Conservation (phyloP, 1,140 invertebrate genomes). For the Zophobas atratus region DNA sequence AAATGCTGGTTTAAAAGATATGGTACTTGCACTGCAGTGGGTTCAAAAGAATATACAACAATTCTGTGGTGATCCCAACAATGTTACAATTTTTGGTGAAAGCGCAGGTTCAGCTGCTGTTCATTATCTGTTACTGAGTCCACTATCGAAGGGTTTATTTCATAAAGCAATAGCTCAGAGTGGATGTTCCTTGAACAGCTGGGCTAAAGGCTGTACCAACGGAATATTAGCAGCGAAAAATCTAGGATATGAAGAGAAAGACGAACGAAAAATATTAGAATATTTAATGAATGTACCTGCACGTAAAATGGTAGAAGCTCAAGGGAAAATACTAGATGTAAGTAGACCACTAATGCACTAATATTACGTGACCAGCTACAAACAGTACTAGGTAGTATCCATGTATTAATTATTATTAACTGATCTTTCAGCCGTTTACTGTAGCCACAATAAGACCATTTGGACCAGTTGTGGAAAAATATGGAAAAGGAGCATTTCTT, state of each 20-base stretch:
- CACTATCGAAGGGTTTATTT: conserved; percentile 66
- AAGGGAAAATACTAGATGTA: conserved; percentile 65
- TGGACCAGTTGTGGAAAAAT: conserved; percentile 70
- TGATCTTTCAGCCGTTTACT: conserved; percentile 59
- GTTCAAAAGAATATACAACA: conserved; percentile 69
- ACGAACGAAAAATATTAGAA: conserved; percentile 56
- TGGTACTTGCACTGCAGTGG: conserved; percentile 72
- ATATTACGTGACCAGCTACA: neutral
- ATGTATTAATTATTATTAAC: conserved; percentile 23
- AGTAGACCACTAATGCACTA: neutral
- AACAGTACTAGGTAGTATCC: conserved; percentile 2
- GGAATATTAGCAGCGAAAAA: conserved; percentile 50
- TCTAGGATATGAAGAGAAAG: conserved; percentile 51
- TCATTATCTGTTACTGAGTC: conserved; percentile 52
- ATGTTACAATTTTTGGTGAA: conserved; percentile 69
- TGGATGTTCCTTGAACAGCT: conserved; percentile 66
- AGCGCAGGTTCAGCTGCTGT: conserved; percentile 68
- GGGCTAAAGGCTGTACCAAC: conserved; percentile 54
- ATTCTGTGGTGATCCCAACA: conserved; percentile 69
- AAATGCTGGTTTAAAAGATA: conserved; percentile 76
- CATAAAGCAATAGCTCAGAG: conserved; percentile 76
- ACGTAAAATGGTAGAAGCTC: conserved; percentile 65
- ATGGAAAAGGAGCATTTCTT: conserved; percentile 68
- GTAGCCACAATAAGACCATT: conserved; percentile 68
- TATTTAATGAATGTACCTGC: conserved; percentile 63